Conservation (phyloP, 2,113 vertebrate genomes). For the Scolopax mira region DNA sequence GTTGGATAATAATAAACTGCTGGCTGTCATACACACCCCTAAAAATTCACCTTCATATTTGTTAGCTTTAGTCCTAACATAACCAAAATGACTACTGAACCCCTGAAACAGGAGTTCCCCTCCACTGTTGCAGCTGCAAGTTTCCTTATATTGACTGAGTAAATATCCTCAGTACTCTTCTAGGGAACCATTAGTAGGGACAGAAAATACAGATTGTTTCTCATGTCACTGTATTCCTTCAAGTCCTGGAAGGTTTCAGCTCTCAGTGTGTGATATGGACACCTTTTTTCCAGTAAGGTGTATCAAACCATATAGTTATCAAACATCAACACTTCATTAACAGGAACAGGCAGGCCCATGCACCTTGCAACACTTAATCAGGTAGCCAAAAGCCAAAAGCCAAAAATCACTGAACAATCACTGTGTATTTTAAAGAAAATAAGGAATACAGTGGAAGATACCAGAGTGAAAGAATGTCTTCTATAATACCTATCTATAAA, state of each 20-base stretch:
- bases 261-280: not conserved
- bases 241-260: not conserved
- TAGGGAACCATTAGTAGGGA: not conserved
- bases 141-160: not conserved
- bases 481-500: not conserved
- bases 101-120: not conserved
- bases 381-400: not conserved
- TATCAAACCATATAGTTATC: not conserved
- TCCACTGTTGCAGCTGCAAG: not conserved
- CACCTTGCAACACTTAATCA: not conserved
- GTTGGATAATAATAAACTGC: not conserved
- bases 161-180: not conserved
- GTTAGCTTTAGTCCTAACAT: not conserved
- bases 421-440: not conserved
- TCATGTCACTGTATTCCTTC: not conserved
- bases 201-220: not conserved
- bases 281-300: not conserved
- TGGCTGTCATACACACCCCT: not conserved
- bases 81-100: not conserved
- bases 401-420: not conserved
- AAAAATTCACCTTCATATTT: not conserved
- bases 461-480: not conserved
- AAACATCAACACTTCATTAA: not conserved
- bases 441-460: not conserved
- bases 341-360: not conserved